Evolutionary conservation across 2,888 invertebrate genomes (phyloP).

Genomic region (Coelopa pilipes): DNA sequence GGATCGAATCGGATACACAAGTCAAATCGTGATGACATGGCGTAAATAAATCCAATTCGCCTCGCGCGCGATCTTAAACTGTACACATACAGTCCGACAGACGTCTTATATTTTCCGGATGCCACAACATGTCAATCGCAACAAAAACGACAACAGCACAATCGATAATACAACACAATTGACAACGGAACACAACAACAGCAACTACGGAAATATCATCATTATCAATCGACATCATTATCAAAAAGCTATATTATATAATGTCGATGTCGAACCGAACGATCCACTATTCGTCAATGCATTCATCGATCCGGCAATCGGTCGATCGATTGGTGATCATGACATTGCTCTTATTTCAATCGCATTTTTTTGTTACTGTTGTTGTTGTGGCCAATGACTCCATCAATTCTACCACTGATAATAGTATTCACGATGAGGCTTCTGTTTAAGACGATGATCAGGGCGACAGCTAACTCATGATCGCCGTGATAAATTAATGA

Average conservation of each 20-base stretch:
- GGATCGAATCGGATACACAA: conserved; percentile 21
- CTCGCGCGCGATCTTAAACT: conserved; percentile 42
- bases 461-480: conserved; percentile 13
- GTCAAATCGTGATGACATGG: conserved; percentile 48
- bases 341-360: background rate
- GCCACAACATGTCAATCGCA: conserved; percentile 64
- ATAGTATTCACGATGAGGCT: no score
- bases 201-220: no score
- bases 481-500: conserved; percentile 1
- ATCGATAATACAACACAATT: conserved; percentile 1
- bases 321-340: conserved; percentile 8
- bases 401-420: no score
- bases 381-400: background rate
- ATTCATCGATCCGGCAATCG: background rate
- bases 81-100: conserved; percentile 24
- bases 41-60: conserved; percentile 55
- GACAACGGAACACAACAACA: no score
- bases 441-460: background rate
- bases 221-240: no score
- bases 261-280: background rate
- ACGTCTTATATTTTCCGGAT: conserved; percentile 55
- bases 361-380: background rate
- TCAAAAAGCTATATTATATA: no score
- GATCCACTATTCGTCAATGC: background rate
- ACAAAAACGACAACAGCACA: conserved; percentile 33